Evolutionary conservation across 2,797 vertebrate species (phyloP).

Genomic region (Arremon brunneinucha): DNA sequence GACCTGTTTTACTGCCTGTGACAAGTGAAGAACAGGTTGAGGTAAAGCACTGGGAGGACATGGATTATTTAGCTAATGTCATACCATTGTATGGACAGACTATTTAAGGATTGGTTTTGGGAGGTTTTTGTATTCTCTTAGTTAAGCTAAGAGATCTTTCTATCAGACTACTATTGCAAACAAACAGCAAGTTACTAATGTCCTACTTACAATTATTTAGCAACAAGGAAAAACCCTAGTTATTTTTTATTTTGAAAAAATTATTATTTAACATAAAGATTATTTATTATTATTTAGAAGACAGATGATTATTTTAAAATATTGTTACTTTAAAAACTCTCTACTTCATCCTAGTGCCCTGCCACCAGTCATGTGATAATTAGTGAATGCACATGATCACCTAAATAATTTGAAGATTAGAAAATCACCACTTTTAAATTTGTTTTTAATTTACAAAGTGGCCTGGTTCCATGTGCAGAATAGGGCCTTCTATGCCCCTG

Average conservation of each 20-base stretch:
- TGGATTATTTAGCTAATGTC: conserved; percentile 6
- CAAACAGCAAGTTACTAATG: neutral
- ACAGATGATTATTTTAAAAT: neutral
- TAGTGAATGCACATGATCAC: neutral
- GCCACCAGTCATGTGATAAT: neutral
- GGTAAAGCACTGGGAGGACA: neutral
- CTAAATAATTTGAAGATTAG: neutral
- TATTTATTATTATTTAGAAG: neutral
- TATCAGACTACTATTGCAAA: neutral
- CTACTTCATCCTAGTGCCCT: neutral
- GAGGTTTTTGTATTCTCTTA: neutral
- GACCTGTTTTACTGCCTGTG: conserved; percentile 4
- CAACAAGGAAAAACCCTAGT: neutral
- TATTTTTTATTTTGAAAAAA: neutral
- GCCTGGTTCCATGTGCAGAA: neutral
- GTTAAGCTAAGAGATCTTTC: neutral
- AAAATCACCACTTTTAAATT: neutral
- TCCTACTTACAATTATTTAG: neutral
- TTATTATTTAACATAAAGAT: neutral
- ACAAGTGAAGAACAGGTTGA: neutral
- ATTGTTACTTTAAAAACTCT: neutral
- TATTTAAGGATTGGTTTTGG: neutral
- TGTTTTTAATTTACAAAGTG: neutral
- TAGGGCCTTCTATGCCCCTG: neutral
- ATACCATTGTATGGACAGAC: neutral